Base-by-base conservation (phyloP, 2,888 invertebrate species). In the Poecilobothrus nobilitatus region DNA sequence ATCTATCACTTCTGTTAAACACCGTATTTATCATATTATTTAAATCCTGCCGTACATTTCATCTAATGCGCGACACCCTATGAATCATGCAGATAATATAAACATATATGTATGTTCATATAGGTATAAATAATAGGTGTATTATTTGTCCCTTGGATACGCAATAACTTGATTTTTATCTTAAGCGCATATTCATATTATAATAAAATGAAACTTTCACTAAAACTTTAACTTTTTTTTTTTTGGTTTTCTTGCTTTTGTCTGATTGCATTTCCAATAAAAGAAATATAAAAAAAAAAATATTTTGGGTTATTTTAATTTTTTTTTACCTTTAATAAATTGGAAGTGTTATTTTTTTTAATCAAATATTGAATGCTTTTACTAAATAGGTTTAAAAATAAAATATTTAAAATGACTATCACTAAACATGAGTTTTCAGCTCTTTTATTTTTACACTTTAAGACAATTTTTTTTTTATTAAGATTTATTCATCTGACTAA, bases 61-160 rank as follows among this genome's bases (percentile, higher is more conserved):
- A n/a, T n/a, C n/a, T n/a, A n/a, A n/a, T n/a, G 27, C 5, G 27
- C 2, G 27, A 5, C 27, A 27, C 27, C 27, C 27, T 27, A 27
- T 27, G 9, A 5, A 37, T 37, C 37, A 37, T 5, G 4, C 1
- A 8, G 37, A 5, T 7, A 4, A 10, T 37, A 12, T 37, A 37
- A 10, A 37, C 37, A 37, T 37, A n/a, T n/a, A n/a, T n/a, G n/a
- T n/a, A n/a, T n/a, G n/a, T n/a, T n/a, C n/a, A n/a, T 37, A 37
- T 37, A 12, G 2, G 12, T 7, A 37, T 37, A 37, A 4, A 53
- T 53, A 53, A n/a, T 18, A 6, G 6, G 53, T 53, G 18, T n/a
- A 53, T 53, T 53, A 53, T 53, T 53, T 53, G 53, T 53, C 18
- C 53, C 18, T 53, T 53, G 53, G n/a, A 53, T 53, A 53, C 53